These are phyloP conservation scores for Lithosia quadra DNA, from an alignment of 2,888 invertebrate species.

Conservation along the genomic window DNA sequence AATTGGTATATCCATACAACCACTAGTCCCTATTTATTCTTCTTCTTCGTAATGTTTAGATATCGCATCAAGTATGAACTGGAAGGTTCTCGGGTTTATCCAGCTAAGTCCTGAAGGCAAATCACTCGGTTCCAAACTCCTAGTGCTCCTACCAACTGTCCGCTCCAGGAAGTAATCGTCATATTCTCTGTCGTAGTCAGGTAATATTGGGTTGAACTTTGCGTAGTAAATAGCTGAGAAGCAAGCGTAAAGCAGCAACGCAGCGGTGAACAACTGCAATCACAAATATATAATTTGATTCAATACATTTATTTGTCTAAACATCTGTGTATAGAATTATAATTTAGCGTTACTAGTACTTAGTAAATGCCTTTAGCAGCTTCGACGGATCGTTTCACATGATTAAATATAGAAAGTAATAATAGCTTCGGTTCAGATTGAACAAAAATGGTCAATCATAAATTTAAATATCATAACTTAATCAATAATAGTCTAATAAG, in stretches of 20 bases:
- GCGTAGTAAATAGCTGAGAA: constrained; percentile 95
- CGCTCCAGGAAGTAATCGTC: constrained; percentile 91
- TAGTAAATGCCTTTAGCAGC: no score
- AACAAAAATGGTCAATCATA: no score
- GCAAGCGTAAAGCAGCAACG: constrained; percentile 93
- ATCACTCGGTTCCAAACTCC: constrained; percentile 73
- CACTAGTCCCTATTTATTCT: constrained; percentile 14
- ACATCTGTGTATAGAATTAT: no score
- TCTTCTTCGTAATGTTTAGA: constrained; percentile 72
- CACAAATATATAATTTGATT: constrained; percentile 36
- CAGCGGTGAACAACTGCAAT: constrained; percentile 92
- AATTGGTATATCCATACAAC: constrained; percentile 18
- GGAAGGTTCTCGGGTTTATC: constrained; percentile 88
- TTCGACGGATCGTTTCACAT: no score
- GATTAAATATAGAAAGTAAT: no score
- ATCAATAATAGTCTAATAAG: no score
- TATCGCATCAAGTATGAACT: constrained; percentile 89
- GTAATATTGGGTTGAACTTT: constrained; percentile 94
- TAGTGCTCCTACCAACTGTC: constrained; percentile 85
- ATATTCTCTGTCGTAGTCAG: constrained; percentile 91
- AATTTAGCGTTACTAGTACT: no score
- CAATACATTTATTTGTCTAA: no score
- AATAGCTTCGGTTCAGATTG: no score
- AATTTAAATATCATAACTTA: no score
- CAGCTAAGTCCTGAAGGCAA: constrained; percentile 83